A percentile compares a stretch with the other conserved stretches of the same genome.
Conservation (phyloP, 2,797 vertebrate genomes). For the Leontopithecus rosalia region DNA sequence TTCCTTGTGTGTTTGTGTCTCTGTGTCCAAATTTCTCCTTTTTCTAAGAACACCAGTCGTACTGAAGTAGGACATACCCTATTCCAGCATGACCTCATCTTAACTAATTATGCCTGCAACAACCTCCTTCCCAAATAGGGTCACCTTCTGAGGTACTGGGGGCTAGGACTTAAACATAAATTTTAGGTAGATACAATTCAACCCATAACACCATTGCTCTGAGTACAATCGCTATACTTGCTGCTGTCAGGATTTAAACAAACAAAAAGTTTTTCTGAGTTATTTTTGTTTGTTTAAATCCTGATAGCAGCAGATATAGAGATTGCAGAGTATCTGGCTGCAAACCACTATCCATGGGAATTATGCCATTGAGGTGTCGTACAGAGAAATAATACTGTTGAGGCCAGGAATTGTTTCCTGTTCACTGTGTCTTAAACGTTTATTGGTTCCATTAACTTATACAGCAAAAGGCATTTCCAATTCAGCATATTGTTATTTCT, state of each 20-base stretch:
- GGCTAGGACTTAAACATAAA: background rate
- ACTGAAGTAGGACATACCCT: background rate
- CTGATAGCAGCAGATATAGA: background rate
- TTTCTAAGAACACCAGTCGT: background rate
- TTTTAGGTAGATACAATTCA: background rate
- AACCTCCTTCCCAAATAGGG: background rate
- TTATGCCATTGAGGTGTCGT: background rate
- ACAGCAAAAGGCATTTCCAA: background rate
- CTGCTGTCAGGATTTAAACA: background rate
- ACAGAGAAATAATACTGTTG: background rate
- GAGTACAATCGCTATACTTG: background rate
- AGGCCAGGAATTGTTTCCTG: background rate
- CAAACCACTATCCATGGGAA: background rate
- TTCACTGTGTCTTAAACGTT: background rate
- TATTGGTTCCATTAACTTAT: background rate
- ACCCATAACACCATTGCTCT: background rate
- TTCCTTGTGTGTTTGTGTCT: background rate
- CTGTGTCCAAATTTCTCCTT: background rate
- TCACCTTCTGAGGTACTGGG: background rate
- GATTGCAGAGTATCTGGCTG: background rate
- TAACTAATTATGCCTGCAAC: background rate
- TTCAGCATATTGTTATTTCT: background rate
- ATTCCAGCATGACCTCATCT: background rate
- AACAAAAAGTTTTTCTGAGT: background rate
- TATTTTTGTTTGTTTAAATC: background rate